These are phyloP conservation scores for Lacerta bilineata DNA, from an alignment of 2,797 vertebrate genomes.

Conservation along the genomic window DNA sequence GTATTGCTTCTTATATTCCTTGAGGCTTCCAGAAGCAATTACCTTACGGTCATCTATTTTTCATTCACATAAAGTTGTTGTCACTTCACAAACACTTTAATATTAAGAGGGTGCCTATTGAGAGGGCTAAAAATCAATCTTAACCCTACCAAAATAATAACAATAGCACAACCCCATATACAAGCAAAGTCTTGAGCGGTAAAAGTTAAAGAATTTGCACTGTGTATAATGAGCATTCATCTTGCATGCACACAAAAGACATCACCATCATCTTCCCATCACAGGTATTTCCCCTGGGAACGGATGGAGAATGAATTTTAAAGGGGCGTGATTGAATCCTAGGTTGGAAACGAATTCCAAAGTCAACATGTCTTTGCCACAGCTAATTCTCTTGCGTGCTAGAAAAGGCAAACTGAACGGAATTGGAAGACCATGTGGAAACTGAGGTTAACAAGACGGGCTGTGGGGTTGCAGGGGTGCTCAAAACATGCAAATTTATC, in stretches of 20 bases:
- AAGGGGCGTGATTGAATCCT: slow-evolving; percentile 14
- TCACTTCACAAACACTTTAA: slow-evolving; percentile 11
- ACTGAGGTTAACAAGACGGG: slow-evolving; percentile 42
- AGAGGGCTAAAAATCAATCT: slow-evolving; percentile 29
- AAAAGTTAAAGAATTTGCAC: slow-evolving; percentile 5
- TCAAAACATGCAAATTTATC: slow-evolving; percentile 3
- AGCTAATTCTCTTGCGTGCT: neutral
- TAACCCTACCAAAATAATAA: slow-evolving; percentile 21
- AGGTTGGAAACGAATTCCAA: slow-evolving; percentile 28
- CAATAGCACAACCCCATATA: neutral
- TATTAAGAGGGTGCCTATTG: neutral
- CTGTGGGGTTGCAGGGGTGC: neutral
- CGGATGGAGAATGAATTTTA: slow-evolving; percentile 9
- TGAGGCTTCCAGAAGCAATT: slow-evolving; percentile 31
- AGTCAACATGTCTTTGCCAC: slow-evolving; percentile 28
- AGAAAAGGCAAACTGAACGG: neutral
- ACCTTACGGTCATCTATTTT: neutral
- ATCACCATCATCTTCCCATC: slow-evolving; percentile 30
- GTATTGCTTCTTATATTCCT: neutral
- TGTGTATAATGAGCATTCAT: neutral
- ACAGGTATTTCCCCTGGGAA: slow-evolving; percentile 36
- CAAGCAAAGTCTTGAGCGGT: slow-evolving; percentile 15
- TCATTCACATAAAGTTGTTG: neutral
- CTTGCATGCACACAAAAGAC: neutral
- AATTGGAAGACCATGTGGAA: slow-evolving; percentile 21